Evolutionary conservation across 64 coral and sea anemone species (phyloP).

Genomic region (Pachyseris speciosa): DNA sequence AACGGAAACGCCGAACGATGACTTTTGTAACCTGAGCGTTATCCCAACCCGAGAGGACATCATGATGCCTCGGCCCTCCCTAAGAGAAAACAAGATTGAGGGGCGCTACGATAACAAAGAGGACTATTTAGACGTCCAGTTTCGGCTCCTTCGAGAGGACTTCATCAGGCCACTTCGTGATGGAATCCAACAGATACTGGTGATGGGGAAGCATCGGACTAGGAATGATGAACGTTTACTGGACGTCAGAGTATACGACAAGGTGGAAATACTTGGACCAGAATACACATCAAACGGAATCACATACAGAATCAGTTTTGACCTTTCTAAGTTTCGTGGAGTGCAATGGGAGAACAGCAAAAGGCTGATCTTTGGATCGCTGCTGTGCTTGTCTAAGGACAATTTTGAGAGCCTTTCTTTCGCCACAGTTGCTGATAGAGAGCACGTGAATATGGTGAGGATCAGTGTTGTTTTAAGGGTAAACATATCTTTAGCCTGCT

Average conservation of each 20-base stretch:
- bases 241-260: slow-evolving; percentile 67
- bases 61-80: background rate
- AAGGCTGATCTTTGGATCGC: slow-evolving; percentile 74
- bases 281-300: slow-evolving; percentile 44
- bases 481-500: too few relatives aligned
- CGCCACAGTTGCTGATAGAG: slow-evolving; percentile 70
- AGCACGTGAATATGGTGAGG: background rate
- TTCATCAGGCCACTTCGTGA: slow-evolving; percentile 67
- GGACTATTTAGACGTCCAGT: slow-evolving; percentile 80
- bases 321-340: slow-evolving; percentile 40
- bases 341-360: slow-evolving; percentile 75
- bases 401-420: slow-evolving; percentile 62
- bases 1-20: background rate
- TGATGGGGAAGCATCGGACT: background rate
- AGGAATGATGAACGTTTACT: background rate
- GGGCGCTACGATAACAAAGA: slow-evolving; percentile 43
- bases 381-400: slow-evolving; percentile 74
- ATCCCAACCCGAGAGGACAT: slow-evolving; percentile 59
- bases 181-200: slow-evolving; percentile 53
- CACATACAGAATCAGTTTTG: slow-evolving; percentile 46
- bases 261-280: slow-evolving; percentile 34
- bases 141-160: slow-evolving; percentile 80
- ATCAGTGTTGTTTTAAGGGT: background rate
- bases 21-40: slow-evolving; percentile 46
- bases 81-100: slow-evolving; percentile 60